Conservation (phyloP, 1,140 invertebrate species). For the Drosophila tani region DNA sequence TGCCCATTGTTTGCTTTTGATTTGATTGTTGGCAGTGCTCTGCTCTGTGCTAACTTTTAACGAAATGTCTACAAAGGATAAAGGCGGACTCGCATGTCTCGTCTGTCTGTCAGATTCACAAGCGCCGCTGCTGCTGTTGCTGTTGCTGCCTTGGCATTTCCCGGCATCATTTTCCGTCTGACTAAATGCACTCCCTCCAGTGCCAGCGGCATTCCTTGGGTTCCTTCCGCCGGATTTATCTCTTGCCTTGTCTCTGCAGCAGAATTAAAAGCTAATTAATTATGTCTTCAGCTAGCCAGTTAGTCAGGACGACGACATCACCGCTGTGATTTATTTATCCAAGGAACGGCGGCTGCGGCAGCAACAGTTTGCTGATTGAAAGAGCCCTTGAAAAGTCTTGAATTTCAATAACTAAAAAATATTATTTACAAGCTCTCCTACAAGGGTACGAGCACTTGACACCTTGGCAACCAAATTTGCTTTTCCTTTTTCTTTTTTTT, state of each 20-base stretch:
- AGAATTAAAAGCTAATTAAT: slow-evolving; percentile 83
- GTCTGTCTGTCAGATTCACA: slow-evolving; percentile 70
- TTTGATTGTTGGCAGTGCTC: slow-evolving; percentile 80
- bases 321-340: slow-evolving; percentile 60
- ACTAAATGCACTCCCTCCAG: slow-evolving; percentile 72
- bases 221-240: slow-evolving; percentile 28
- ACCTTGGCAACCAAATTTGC: slow-evolving; percentile 61
- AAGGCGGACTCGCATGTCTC: slow-evolving; percentile 45
- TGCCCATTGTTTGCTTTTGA: slow-evolving; percentile 83
- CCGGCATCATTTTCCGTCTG: slow-evolving; percentile 80
- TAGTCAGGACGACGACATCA: slow-evolving; percentile 58
- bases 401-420: slow-evolving; percentile 69
- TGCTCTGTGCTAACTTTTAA: slow-evolving; percentile 74
- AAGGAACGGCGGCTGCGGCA: neutral
- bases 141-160: slow-evolving; percentile 52
- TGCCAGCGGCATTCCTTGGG: slow-evolving; percentile 49
- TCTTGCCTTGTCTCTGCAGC: slow-evolving; percentile 23
- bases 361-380: slow-evolving; percentile 72
- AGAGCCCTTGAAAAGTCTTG: slow-evolving; percentile 67
- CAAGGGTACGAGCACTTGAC: slow-evolving; percentile 58
- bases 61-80: slow-evolving; percentile 82
- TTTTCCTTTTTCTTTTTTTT: slow-evolving; percentile 12
- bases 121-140: slow-evolving; percentile 14
- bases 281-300: slow-evolving; percentile 72
- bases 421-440: slow-evolving; percentile 70